Evolutionary conservation across 2,797 vertebrate genomes (phyloP).

Genomic region (Dicrostonyx torquatus): DNA sequence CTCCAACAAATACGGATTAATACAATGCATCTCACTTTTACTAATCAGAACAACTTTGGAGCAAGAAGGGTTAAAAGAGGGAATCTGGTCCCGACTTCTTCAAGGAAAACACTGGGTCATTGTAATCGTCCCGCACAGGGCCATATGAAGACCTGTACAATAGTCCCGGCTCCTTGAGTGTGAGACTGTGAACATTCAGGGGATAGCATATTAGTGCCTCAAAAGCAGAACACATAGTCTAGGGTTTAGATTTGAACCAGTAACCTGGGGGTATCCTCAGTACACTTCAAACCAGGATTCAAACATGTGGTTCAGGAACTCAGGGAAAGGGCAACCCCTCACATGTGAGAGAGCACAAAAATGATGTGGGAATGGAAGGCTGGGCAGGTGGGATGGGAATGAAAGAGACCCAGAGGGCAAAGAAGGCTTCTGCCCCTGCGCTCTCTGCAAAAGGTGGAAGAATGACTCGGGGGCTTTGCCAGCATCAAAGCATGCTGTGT

Average conservation of each 20-base stretch:
- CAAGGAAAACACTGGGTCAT: background rate
- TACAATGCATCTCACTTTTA: background rate
- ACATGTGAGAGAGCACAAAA: background rate
- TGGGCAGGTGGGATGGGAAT: background rate
- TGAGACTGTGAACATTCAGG: background rate
- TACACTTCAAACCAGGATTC: conserved; percentile 1
- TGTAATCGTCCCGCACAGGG: background rate
- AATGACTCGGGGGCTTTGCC: too few species aligned
- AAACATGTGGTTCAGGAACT: background rate
- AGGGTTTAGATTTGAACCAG: background rate
- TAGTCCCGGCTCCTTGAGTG: background rate
- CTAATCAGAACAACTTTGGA: conserved; percentile 36
- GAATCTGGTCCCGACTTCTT: background rate
- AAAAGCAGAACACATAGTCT: background rate
- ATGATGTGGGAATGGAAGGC: background rate
- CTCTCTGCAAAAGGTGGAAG: background rate
- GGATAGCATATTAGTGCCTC: background rate
- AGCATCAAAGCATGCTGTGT: background rate
- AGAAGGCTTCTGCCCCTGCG: background rate
- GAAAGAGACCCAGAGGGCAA: background rate
- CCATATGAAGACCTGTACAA: background rate
- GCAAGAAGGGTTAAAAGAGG: background rate
- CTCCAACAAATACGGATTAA: background rate
- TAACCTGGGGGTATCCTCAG: background rate
- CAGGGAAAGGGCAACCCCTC: background rate